Evolutionary conservation across 2,888 invertebrate species (phyloP).

Genomic region (Ptychoptera contaminata): DNA sequence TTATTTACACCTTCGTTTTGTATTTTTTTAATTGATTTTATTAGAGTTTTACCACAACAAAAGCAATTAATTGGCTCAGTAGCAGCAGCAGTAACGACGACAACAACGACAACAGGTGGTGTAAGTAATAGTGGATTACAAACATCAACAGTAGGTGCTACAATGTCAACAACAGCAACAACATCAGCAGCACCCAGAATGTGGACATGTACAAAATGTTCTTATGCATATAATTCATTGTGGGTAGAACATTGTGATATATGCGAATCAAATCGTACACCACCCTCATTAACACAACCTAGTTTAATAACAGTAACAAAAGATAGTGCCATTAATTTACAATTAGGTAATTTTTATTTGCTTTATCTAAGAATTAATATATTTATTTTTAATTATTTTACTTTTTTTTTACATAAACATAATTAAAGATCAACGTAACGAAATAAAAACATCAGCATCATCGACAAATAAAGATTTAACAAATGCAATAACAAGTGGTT

Average conservation of each 20-base stretch:
- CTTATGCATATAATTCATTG: slow-evolving; percentile 73
- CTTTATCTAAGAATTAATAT: too few species aligned
- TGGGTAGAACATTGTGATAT: slow-evolving; percentile 69
- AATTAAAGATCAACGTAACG: too few species aligned
- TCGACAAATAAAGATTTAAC: not conserved
- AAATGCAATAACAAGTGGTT: slow-evolving; percentile 5
- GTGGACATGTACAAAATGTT: slow-evolving; percentile 82
- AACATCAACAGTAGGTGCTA: slow-evolving; percentile 7
- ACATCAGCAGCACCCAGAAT: slow-evolving; percentile 34
- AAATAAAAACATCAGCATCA: slow-evolving; percentile 4
- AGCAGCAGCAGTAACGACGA: not conserved
- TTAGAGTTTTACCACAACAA: not conserved
- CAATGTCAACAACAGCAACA: slow-evolving; percentile 10
- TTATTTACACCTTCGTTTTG: not conserved
- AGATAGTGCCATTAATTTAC: slow-evolving; percentile 16
- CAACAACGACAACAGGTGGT: not conserved
- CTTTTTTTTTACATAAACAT: too few species aligned
- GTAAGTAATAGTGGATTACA: slow-evolving; percentile 16
- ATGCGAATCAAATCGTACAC: slow-evolving; percentile 51
- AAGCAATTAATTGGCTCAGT: too few species aligned
- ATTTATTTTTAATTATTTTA: too few species aligned
- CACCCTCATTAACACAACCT: slow-evolving; percentile 44
- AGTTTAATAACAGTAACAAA: slow-evolving; percentile 54
- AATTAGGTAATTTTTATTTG: too few species aligned
- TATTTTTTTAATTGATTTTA: not conserved